These are phyloP conservation scores for Poeciliopsis retropinna DNA, from an alignment of 2,113 vertebrate genomes.

Conservation along the genomic window DNA sequence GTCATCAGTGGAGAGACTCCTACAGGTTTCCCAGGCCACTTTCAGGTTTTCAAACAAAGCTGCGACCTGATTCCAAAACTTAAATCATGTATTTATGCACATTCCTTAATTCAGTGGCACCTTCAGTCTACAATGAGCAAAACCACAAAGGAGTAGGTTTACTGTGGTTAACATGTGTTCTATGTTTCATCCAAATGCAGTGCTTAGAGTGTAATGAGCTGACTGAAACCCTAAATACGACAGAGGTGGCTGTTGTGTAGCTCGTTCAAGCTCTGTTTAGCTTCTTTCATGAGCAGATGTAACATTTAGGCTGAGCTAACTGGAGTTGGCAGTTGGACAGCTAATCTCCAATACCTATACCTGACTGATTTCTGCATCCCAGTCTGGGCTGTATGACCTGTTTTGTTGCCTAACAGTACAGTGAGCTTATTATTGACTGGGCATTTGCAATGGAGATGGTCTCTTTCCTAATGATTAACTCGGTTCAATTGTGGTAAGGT, in stretches of 20 bases:
- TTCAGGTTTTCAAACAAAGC: neutral
- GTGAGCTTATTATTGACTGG: neutral
- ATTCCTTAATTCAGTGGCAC: neutral
- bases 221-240: constrained; percentile 22
- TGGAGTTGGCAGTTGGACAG: neutral
- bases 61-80: neutral
- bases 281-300: constrained; percentile 1
- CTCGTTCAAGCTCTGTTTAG: neutral
- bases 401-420: neutral
- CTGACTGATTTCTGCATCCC: constrained; percentile 1
- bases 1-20: neutral
- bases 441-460: neutral
- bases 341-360: neutral
- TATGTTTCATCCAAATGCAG: constrained; percentile 16
- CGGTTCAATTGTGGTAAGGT: neutral
- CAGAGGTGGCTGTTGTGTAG: constrained; percentile 4
- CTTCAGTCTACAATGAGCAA: neutral
- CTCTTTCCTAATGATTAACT: neutral
- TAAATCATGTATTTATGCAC: neutral
- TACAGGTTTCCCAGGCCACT: neutral
- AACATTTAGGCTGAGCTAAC: neutral
- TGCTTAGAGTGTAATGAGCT: constrained; percentile 19
- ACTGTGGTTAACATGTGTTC: neutral
- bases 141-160: constrained; percentile 18
- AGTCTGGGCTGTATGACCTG: neutral